A percentile compares a stretch with the other conserved stretches of the same genome.
Evolutionary conservation across 2,797 vertebrate genomes (phyloP).

Genomic region (Carcharodon carcharias): DNA sequence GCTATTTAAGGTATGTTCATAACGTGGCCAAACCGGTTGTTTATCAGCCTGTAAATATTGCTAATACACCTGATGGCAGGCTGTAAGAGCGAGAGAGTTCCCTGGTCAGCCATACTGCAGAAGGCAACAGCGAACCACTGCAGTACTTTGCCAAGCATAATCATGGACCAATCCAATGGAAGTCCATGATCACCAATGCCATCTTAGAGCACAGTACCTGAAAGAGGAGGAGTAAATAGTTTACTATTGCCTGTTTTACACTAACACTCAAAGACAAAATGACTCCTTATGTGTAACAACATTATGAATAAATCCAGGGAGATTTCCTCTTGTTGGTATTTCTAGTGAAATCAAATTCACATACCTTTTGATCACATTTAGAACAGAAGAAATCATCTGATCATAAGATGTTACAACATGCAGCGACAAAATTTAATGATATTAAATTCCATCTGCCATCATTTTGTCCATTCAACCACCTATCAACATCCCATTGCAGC

Average conservation of each 20-base stretch:
- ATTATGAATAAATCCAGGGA: background rate
- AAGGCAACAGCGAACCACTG: no score
- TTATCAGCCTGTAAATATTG: no score
- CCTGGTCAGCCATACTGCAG: no score
- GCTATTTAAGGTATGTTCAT: no score
- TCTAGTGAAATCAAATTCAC: background rate
- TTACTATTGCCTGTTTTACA: background rate
- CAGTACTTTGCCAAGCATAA: no score
- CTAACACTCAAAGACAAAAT: background rate
- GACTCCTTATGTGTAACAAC: background rate
- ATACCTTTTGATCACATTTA: background rate
- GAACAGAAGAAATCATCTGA: conserved; percentile 2
- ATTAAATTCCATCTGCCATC: background rate
- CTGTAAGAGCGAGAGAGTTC: no score
- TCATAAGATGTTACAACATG: background rate
- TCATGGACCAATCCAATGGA: no score
- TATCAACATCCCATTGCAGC: background rate
- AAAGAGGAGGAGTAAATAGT: background rate
- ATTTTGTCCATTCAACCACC: background rate
- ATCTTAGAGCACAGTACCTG: no score
- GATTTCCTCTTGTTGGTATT: background rate
- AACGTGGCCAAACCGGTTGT: no score
- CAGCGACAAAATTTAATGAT: background rate
- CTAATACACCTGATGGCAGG: no score
- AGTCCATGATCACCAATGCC: no score